Conservation (phyloP, 2,113 vertebrate species). For the Forbesichthys papilliferus region DNA sequence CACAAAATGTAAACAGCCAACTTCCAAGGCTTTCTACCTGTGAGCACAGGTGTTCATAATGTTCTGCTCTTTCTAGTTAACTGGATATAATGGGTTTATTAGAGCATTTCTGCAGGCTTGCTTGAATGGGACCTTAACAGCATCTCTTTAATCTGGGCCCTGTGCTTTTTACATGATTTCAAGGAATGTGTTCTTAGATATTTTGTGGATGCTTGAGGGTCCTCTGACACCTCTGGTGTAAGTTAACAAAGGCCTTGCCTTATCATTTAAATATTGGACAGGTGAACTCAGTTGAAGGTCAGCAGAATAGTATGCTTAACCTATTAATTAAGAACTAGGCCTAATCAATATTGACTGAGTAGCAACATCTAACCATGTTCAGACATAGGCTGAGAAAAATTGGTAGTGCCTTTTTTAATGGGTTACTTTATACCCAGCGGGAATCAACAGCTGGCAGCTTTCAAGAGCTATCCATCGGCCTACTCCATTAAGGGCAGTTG, state of each 20-base stretch:
- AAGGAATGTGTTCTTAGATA: too few relatives aligned
- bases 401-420: slow-evolving; percentile 23
- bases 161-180: too few relatives aligned
- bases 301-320: slow-evolving; percentile 12
- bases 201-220: too few relatives aligned
- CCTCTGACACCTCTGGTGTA: neutral
- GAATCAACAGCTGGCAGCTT: slow-evolving; percentile 49
- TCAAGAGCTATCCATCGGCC: slow-evolving; percentile 19
- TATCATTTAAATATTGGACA: too few relatives aligned
- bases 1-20: too few relatives aligned
- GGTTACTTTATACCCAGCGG: slow-evolving; percentile 39
- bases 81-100: slow-evolving; percentile 16
- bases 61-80: slow-evolving; percentile 41
- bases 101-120: slow-evolving; percentile 17
- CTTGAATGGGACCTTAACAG: neutral
- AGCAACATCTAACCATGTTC: slow-evolving; percentile 36
- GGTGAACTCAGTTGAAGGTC: slow-evolving; percentile 33
- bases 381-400: slow-evolving; percentile 1
- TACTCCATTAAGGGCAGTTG: slow-evolving; percentile 3
- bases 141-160: neutral
- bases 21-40: slow-evolving; percentile 5
- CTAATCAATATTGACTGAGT: slow-evolving; percentile 53
- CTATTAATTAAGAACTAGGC: slow-evolving; percentile 42
- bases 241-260: neutral
- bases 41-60: slow-evolving; percentile 40